A percentile compares a stretch with the other conserved stretches of the same genome.
phyloP scores from a whole-genome alignment of 2,797 vertebrate genomes.

The Triplophysa bombifrons region DNA sequence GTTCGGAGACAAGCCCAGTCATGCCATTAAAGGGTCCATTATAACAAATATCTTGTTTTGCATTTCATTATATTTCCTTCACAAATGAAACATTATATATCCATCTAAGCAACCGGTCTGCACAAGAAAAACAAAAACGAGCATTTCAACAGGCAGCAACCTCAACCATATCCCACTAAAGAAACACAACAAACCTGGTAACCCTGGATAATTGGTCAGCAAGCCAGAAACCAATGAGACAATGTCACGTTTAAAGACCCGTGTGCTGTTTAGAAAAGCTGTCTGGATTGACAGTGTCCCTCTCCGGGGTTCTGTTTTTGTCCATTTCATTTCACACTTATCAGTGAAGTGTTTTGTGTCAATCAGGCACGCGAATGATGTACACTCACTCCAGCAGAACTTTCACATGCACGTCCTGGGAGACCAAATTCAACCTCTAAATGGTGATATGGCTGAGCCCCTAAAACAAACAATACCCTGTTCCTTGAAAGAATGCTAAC shows the following conservation, averaged over 20 bases:
- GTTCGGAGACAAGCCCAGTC: conserved; percentile 44
- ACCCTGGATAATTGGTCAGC: not conserved
- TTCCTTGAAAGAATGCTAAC: not conserved
- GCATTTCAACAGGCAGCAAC: not conserved
- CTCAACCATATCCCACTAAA: not conserved
- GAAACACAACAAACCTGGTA: not conserved
- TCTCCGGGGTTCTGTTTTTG: not conserved
- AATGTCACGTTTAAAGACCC: conserved; percentile 26
- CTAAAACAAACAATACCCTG: conserved; percentile 14
- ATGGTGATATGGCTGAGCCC: not conserved
- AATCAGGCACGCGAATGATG: conserved; percentile 7
- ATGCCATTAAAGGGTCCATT: conserved; percentile 16
- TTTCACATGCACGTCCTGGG: not conserved
- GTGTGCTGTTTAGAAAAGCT: not conserved
- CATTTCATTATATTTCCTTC: not conserved
- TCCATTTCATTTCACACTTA: not conserved
- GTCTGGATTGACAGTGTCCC: not conserved
- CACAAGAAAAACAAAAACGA: not conserved
- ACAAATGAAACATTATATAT: not conserved
- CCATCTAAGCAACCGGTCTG: not conserved
- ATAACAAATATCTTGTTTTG: not conserved
- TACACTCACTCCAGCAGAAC: not conserved
- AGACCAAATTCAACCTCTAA: conserved; percentile 18
- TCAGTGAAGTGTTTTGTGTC: not conserved
- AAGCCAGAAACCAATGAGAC: conserved; percentile 3